Percentiles rank a stretch among this genome's conserved stretches.
These are phyloP conservation scores for Conus canariensis DNA, from an alignment of 2,888 invertebrate species.

Conservation along the genomic window DNA sequence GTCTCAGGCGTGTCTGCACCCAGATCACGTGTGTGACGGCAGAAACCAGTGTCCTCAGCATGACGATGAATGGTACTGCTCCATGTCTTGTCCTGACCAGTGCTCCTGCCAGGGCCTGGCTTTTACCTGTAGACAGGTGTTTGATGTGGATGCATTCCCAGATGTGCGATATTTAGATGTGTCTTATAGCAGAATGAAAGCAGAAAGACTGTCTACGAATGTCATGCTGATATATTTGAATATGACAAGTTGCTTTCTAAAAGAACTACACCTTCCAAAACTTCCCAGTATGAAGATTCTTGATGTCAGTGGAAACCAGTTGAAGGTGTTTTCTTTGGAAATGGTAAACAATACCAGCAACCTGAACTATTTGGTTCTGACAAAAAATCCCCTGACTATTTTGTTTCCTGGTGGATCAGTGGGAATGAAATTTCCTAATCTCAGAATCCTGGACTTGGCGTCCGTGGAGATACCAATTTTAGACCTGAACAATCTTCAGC, in stretches of 20 bases:
- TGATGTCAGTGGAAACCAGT: background rate
- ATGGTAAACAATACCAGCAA: background rate
- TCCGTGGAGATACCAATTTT: background rate
- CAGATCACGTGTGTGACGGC: constrained; percentile 23
- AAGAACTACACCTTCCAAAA: background rate
- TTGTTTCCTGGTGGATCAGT: background rate
- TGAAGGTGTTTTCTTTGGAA: background rate
- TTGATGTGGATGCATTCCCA: background rate
- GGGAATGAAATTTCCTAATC: background rate
- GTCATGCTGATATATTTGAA: background rate
- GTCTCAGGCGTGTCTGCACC: background rate
- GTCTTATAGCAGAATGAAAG: background rate
- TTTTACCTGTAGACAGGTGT: background rate
- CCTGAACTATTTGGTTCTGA: background rate
- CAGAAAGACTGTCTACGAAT: background rate
- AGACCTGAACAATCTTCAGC: background rate
- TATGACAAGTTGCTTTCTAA: background rate
- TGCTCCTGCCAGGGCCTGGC: background rate
- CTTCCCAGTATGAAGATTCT: background rate
- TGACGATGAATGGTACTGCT: constrained; percentile 11
- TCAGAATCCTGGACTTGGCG: background rate
- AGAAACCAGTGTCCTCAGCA: background rate
- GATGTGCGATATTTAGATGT: background rate
- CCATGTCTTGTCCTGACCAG: background rate
- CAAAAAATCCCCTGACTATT: background rate